A percentile compares a stretch with the other conserved stretches of the same genome.
Conservation (phyloP, 2,113 vertebrate species). For the Oreochromis tanganicae region DNA sequence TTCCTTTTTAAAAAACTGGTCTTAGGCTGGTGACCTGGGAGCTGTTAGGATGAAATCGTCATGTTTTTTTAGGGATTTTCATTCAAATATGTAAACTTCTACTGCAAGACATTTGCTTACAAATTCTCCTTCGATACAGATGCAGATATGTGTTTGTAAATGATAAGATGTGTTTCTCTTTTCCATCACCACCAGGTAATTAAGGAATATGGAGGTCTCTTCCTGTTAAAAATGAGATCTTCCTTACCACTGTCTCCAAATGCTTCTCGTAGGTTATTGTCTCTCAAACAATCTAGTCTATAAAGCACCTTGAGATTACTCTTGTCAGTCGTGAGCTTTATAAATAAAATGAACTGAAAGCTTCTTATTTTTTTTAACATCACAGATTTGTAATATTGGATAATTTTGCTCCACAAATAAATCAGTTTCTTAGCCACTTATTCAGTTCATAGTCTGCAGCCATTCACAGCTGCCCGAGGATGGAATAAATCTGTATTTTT, state of each 20-base stretch:
- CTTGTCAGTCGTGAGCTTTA: too few species aligned
- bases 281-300: not conserved
- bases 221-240: not conserved
- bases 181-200: not conserved
- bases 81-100: not conserved
- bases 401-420: not conserved
- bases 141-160: not conserved
- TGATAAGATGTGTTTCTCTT: not conserved
- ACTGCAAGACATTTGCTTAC: fast-evolving
- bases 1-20: not conserved
- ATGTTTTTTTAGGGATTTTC: not conserved
- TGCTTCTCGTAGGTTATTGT: not conserved
- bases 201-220: not conserved
- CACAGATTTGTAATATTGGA: not conserved
- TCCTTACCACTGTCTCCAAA: not conserved
- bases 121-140: not conserved
- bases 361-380: not conserved
- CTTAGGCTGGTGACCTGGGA: not conserved
- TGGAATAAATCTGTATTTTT: not conserved
- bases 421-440: not conserved
- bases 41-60: not conserved
- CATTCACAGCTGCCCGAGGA: fast-evolving
- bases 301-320: not conserved
- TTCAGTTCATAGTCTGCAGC: not conserved
- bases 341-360: not conserved